Base-by-base conservation (phyloP, 53 echinoderm and acorn worm genomes). In the Temnopleurus reevesii region DNA sequence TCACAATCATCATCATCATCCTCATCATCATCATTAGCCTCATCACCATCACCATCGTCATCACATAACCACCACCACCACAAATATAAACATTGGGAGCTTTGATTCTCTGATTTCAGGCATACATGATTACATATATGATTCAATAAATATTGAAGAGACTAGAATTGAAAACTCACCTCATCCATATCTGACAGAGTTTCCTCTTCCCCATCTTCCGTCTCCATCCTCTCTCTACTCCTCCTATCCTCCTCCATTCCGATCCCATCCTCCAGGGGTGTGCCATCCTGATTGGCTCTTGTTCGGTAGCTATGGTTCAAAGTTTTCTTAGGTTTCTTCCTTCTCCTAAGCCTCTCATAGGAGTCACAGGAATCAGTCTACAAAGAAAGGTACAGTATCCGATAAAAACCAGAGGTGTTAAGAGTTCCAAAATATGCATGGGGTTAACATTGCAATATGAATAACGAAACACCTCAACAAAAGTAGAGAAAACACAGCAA, bases 241-340 rank as follows among this genome's bases (percentile, higher is more conserved):
- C 57, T 90, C 91, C 34, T 84, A 92, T 17, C 38, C 92, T 77
- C 83, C 86, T 77, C 91, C 93, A 34, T 55, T 51, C 13, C 54
- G 12, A 24, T 63, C 34, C 53, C 46, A 33, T 81, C 81, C 19
- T 87, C 53, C 49, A 66, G 53, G 7, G 71, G 88, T 5, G 26
- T 65, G 33, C 71, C 88, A 55, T 55, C 59, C 25, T 54, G 91
- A 77, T 90, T 94, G 51, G 95, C 87, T 31, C 97, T 81, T 10
- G 97, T 97, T 38, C 94, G 71, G 81, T 97, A 95, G 55, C 81
- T 84, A 85, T 97, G 97, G 54, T 91, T 88, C 1, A 46, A 60
- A 25, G 89, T 91, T 53, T 90, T 93, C 89, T 84, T 90, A 30
- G 85, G 77, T n/a, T 92, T 94, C 60, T 91, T 88, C 19, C 87